Evolutionary conservation across 2,888 invertebrate genomes (phyloP), one percentile per base, ranked within the genome.

Genomic region (Chrysolina oricalcia): DNA sequence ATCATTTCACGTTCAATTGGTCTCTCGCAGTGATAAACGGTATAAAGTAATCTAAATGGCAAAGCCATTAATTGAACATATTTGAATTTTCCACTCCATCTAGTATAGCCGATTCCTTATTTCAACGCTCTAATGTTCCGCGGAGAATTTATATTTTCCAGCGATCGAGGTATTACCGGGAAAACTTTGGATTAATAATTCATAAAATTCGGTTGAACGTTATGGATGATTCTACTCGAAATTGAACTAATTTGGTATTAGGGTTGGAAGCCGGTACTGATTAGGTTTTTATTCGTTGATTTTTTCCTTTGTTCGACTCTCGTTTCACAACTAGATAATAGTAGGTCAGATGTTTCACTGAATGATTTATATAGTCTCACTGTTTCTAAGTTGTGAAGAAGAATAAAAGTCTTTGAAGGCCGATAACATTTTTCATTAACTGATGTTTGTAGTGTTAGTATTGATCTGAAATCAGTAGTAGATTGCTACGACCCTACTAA

Each of bases 21-120:
- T 59, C 48, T 72, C 43, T 46, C 59, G 23, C 53, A 13, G 75
- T 75, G 72, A 75, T 73, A 66, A 75, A 75, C 72, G 75, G 66
- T 50, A 70, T 40, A 43, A 70, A 72, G 65, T 73, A 75, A 75
- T 73, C 70, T 67, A 70, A 75, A 75, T 75, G 75, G 75, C 75
- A 75, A 66, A 72, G 74, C 69, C 77, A 73, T 77, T 77, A 77
- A 77, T 77, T 73, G 75, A 77, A 77, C 75, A 77, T 75, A 75
- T 77, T 77, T 77, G 74, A 77, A 77, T 77, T 77, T 77, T 77
- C 77, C 77, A 73, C 75, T 73, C 75, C 77, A 77, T 77, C 74
- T 74, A 72, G 41, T 48, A 63, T 35, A 73, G 63, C 53, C 70
- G 70, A 68, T 75, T 75, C 75, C 75, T 77, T 77, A 77, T 77